Conservation (phyloP, 2,888 invertebrate species). For the Drosophila limbata region DNA sequence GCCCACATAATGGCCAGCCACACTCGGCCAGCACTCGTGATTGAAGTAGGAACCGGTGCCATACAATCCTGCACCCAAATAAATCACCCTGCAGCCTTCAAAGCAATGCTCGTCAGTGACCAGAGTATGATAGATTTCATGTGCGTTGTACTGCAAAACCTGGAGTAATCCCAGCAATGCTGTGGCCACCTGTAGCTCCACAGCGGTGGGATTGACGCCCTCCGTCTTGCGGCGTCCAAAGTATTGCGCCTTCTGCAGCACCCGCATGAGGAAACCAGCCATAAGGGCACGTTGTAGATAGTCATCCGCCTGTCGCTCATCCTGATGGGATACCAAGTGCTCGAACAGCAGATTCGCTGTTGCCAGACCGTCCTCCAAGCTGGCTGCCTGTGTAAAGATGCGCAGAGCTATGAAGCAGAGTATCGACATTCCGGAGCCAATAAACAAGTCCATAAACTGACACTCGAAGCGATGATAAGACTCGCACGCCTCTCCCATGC, state of each 20-base stretch:
- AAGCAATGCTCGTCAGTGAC: constrained; percentile 86
- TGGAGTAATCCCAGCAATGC: constrained; percentile 90
- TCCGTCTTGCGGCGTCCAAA: constrained; percentile 86
- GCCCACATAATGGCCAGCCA: constrained; percentile 91
- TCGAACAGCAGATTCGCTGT: constrained; percentile 87
- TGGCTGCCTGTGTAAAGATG: constrained; percentile 90
- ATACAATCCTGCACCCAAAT: constrained; percentile 89
- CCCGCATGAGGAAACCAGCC: constrained; percentile 91
- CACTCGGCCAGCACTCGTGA: constrained; percentile 93
- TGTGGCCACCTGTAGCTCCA: constrained; percentile 88
- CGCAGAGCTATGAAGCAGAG: constrained; percentile 91
- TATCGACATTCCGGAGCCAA: constrained; percentile 94
- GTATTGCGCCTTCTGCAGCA: constrained; percentile 89
- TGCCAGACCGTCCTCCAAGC: constrained; percentile 80
- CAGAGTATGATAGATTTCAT: constrained; percentile 91
- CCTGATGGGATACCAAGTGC: constrained; percentile 89
- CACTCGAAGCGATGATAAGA: constrained; percentile 92
- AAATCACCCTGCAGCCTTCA: constrained; percentile 81
- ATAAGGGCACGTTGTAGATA: constrained; percentile 91
- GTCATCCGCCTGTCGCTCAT: constrained; percentile 88
- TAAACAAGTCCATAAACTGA: constrained; percentile 89
- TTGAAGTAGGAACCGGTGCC: constrained; percentile 92
- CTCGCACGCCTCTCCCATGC: constrained; percentile 88
- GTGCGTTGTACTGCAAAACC: constrained; percentile 93
- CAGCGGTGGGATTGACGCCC: constrained; percentile 85